Percentiles rank a stretch among this genome's conserved stretches.
These are phyloP conservation scores for Dipodomys stephensi DNA, from an alignment of 2,113 vertebrate species.

Conservation along the genomic window DNA sequence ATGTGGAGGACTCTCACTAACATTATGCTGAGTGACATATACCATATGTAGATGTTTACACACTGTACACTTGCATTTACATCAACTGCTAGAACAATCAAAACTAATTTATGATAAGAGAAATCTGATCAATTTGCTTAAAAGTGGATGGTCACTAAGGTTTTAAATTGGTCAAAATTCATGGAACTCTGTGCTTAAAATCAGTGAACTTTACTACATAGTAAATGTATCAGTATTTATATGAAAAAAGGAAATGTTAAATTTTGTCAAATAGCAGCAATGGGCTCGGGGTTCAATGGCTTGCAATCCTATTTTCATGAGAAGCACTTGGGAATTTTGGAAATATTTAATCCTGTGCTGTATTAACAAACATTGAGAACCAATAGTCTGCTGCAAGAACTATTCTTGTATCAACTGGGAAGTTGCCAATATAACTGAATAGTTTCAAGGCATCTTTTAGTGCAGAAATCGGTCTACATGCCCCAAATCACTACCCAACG, in stretches of 20 bases:
- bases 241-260: conserved; percentile 13
- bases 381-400: not conserved
- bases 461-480: not conserved
- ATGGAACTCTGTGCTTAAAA: not conserved
- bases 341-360: not conserved
- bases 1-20: not conserved
- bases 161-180: conserved; percentile 51
- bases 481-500: not conserved
- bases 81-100: not conserved
- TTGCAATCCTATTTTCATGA: not conserved
- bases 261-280: not conserved
- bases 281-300: not conserved
- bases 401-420: not conserved
- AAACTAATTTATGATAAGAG: conserved; percentile 10
- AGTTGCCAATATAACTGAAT: not conserved
- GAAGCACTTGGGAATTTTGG: not conserved
- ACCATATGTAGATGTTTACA: not conserved
- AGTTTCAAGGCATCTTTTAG: not conserved
- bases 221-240: conserved; percentile 22
- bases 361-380: not conserved
- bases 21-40: not conserved
- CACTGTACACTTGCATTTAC: not conserved
- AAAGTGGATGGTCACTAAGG: not conserved
- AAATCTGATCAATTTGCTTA: conserved; percentile 11
- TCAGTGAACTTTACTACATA: not conserved